Percentiles rank a stretch among this genome's conserved stretches.
phyloP scores from a whole-genome alignment of 2,888 invertebrate genomes.

The Stenurella melanura region DNA sequence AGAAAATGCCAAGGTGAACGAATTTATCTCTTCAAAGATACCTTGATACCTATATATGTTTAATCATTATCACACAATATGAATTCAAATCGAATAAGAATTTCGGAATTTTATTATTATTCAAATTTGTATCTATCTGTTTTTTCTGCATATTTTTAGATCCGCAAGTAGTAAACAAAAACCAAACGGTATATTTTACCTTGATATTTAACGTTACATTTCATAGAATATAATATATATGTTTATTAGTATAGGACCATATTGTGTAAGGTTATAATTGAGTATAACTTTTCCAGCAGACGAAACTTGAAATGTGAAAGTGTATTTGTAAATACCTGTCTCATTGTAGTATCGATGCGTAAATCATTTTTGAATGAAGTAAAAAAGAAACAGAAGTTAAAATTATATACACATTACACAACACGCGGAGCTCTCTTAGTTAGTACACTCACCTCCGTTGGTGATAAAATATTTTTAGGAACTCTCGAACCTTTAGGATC shows the following conservation, averaged over 20 bases:
- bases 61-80: slow-evolving; percentile 16
- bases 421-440: too few species aligned
- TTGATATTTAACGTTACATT: slow-evolving; percentile 13
- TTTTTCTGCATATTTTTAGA: not conserved
- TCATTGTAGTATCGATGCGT: not conserved
- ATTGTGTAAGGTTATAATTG: slow-evolving; percentile 2
- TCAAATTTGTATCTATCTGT: not conserved
- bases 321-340: not conserved
- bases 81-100: slow-evolving; percentile 14
- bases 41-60: slow-evolving; percentile 19
- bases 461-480: too few species aligned
- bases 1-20: slow-evolving; percentile 46
- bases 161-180: not conserved
- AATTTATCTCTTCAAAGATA: slow-evolving; percentile 17
- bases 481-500: too few species aligned
- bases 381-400: too few species aligned
- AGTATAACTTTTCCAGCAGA: not conserved
- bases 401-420: too few species aligned
- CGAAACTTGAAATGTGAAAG: not conserved
- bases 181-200: slow-evolving; percentile 15
- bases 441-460: too few species aligned
- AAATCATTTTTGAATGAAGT: not conserved
- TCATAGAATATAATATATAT: not conserved
- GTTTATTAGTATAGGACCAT: slow-evolving; percentile 2
- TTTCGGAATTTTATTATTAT: slow-evolving; percentile 11